Conservation (phyloP, 2,113 vertebrate genomes). For the Limnothrissa miodon region DNA sequence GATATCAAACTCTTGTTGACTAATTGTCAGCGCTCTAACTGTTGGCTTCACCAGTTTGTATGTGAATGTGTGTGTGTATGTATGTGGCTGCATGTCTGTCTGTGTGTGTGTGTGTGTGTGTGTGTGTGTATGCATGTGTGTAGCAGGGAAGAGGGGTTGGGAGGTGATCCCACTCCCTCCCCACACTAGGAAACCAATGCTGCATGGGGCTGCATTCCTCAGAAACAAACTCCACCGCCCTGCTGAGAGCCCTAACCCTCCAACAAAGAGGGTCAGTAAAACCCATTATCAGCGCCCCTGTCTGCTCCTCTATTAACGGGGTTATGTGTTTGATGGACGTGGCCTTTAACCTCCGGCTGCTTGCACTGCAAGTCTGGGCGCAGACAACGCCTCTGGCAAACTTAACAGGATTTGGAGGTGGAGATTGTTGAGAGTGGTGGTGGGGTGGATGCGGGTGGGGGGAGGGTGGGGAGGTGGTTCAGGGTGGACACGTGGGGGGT, state of each 20-base stretch:
- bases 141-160: background rate
- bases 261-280: conserved; percentile 40
- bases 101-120: background rate
- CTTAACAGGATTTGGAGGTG: conserved; percentile 17
- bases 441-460: background rate
- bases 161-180: conserved; percentile 17
- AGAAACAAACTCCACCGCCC: conserved; percentile 13
- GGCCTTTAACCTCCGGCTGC: conserved; percentile 21
- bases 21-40: too few relatives aligned
- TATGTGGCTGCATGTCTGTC: background rate
- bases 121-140: background rate
- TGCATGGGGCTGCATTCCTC: conserved; percentile 29
- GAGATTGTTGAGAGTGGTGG: background rate
- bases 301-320: conserved; percentile 19
- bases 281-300: conserved; percentile 40
- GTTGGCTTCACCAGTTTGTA: background rate
- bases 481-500: background rate
- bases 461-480: background rate
- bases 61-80: conserved; percentile 32
- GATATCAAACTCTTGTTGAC: too few relatives aligned
- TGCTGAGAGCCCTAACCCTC: conserved; percentile 22
- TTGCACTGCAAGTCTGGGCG: conserved; percentile 28
- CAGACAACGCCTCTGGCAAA: conserved; percentile 7
- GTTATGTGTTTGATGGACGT: conserved; percentile 30
- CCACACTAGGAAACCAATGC: background rate